A percentile compares a stretch with the other conserved stretches of the same genome.
These are phyloP conservation scores for Cyprinodon brontotheroides DNA, from an alignment of 2,113 vertebrate genomes.

Conservation along the genomic window DNA sequence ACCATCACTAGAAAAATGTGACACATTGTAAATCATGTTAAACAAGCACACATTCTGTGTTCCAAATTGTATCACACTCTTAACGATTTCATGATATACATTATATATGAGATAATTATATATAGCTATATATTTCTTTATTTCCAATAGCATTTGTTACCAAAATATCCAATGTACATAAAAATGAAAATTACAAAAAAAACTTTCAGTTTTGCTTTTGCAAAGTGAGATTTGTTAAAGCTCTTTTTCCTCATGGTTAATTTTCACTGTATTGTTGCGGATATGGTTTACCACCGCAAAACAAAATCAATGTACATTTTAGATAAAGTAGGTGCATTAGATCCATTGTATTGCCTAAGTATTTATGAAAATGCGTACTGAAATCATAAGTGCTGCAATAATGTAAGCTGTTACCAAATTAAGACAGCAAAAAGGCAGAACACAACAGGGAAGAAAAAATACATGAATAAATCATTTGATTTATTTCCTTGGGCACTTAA, in stretches of 20 bases:
- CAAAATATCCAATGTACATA: not conserved
- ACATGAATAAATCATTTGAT: constrained; percentile 19
- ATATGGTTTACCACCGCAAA: not conserved
- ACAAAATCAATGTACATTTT: not conserved
- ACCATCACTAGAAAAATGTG: not conserved
- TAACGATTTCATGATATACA: no score
- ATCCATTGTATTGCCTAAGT: not conserved
- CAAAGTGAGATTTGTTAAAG: not conserved
- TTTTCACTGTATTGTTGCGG: not conserved
- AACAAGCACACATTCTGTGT: not conserved
- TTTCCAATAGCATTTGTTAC: not conserved
- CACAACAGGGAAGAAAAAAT: constrained; percentile 1
- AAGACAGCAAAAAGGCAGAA: not conserved
- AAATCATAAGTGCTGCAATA: not conserved
- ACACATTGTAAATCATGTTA: not conserved
- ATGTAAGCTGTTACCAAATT: not conserved
- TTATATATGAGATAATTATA: not conserved
- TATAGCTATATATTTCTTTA: not conserved
- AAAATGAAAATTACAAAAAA: not conserved
- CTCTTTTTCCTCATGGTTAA: not conserved
- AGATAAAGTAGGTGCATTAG: not conserved
- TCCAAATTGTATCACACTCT: not conserved
- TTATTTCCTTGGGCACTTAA: constrained; percentile 22
- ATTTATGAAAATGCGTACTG: not conserved
- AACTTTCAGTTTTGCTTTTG: not conserved